Evolutionary conservation across 1,140 invertebrate species (phyloP), one percentile per base, ranked within the genome.

Genomic region (Leptinotarsa undecemlineata): DNA sequence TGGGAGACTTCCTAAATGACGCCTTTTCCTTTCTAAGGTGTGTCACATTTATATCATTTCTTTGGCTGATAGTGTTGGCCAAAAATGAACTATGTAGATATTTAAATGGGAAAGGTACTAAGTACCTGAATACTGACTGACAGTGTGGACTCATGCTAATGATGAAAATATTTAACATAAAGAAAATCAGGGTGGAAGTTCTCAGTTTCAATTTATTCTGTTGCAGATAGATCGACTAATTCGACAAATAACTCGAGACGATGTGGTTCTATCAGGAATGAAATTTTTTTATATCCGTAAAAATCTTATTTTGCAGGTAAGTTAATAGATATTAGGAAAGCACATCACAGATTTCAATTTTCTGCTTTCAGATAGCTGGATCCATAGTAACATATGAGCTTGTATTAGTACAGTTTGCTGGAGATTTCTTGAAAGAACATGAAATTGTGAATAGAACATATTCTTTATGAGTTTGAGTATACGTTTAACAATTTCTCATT

Each of bases 311-410:
- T 82, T 92, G 69, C 89, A 90, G 67, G 90, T 91, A 86, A 86
- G 85, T 86, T 47, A 5, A 42, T 42, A 42, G 33, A 11, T 42
- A 11, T 42, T 42, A 8, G 4, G 33, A 42, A 42, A 5, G 8
- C 11, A 42, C 2, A 11, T 42, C 8, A 42, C 8, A 42, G 5
- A 42, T 42, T 42, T 42, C 3, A 11, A 42, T 42, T 42, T 42
- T 42, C 2, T 3, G 14, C 80, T 72, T 87, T 88, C 80, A 92
- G 91, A 88, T 92, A 19, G 90, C 90, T 61, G 90, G 91, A 62
- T 91, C 91, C 4, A 91, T 92, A 66, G 90, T 92, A 0, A 92
- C 91, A 6, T 92, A 92, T 77, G 91, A 92, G 81, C 83, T 92
- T 3, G 90, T 92, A 62, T 82, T 92, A 48, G 86, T 92, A 47